These are phyloP conservation scores for Mustelus asterias DNA, from an alignment of 2,113 vertebrate species.

Conservation along the genomic window DNA sequence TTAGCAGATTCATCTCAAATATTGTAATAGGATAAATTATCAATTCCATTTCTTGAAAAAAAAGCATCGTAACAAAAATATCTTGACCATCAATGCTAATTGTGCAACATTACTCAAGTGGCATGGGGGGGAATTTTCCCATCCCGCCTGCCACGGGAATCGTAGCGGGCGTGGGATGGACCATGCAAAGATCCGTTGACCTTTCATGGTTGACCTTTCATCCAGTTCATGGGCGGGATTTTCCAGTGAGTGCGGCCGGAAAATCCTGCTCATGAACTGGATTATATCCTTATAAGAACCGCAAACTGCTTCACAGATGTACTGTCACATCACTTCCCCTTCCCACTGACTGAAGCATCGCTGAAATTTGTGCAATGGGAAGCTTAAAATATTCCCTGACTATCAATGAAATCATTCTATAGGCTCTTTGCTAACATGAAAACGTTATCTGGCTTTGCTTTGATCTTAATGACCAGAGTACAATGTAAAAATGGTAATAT, in stretches of 20 bases:
- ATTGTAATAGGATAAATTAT: neutral
- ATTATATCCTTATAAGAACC: neutral
- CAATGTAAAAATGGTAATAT: neutral
- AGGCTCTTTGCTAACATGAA: neutral
- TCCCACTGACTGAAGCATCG: neutral
- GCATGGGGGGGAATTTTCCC: neutral
- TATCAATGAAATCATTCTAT: neutral
- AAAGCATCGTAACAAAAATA: neutral
- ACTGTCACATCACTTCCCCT: neutral
- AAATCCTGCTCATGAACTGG: neutral
- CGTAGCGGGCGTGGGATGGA: too few species aligned
- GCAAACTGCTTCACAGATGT: neutral
- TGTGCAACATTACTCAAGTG: neutral
- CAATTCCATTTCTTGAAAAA: neutral
- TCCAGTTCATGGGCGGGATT: too few species aligned
- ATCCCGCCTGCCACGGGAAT: too few species aligned
- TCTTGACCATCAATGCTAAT: neutral
- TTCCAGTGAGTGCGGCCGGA: too few species aligned
- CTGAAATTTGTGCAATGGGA: neutral
- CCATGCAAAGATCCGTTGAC: too few species aligned
- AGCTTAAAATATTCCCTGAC: neutral
- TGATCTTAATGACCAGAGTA: neutral
- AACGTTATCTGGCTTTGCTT: neutral
- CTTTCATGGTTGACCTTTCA: too few species aligned
- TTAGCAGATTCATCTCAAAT: neutral